Percentiles rank a stretch among this genome's conserved stretches.
phyloP scores from a whole-genome alignment of 1,140 invertebrate genomes.

The Drosophila malerkotliana region DNA sequence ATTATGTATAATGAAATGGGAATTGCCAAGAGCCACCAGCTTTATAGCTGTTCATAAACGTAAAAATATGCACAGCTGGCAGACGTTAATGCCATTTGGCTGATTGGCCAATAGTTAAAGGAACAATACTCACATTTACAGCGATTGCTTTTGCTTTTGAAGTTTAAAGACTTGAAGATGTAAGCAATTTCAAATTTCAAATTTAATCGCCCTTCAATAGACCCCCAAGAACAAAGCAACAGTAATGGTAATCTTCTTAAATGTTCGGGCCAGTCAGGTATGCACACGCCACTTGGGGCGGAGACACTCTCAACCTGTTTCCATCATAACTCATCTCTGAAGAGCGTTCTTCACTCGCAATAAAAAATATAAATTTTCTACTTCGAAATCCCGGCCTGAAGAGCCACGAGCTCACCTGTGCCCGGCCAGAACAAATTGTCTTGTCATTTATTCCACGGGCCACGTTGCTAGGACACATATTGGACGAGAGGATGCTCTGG shows the following conservation, averaged over 20 bases:
- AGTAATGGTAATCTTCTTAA: conserved; percentile 34
- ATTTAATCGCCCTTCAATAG: conserved; percentile 19
- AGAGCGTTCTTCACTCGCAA: conserved; percentile 33
- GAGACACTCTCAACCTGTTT: conserved; percentile 33
- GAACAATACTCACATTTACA: not conserved
- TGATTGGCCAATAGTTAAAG: conserved; percentile 1
- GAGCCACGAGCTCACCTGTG: conserved; percentile 47
- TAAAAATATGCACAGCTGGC: conserved; percentile 33
- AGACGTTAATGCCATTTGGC: conserved; percentile 14
- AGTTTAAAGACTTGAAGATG: not conserved
- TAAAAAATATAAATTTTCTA: conserved; percentile 42
- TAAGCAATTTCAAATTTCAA: conserved; percentile 1
- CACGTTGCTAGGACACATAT: conserved; percentile 73
- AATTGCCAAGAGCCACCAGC: conserved; percentile 11
- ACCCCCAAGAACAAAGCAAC: not conserved
- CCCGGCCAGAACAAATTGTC: conserved; percentile 64
- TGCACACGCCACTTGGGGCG: conserved; percentile 22
- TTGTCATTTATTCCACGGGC: conserved; percentile 54
- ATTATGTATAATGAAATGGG: conserved; percentile 63
- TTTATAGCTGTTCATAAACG: conserved; percentile 35
- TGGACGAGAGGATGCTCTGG: conserved; percentile 25
- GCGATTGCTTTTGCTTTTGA: too few species aligned
- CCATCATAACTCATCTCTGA: conserved; percentile 44
- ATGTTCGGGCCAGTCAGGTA: conserved; percentile 11
- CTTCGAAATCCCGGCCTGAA: conserved; percentile 31